Percentiles rank a stretch among this genome's conserved stretches.
Conservation (phyloP, 2,888 invertebrate species). For the Phytoseiulus persimilis region DNA sequence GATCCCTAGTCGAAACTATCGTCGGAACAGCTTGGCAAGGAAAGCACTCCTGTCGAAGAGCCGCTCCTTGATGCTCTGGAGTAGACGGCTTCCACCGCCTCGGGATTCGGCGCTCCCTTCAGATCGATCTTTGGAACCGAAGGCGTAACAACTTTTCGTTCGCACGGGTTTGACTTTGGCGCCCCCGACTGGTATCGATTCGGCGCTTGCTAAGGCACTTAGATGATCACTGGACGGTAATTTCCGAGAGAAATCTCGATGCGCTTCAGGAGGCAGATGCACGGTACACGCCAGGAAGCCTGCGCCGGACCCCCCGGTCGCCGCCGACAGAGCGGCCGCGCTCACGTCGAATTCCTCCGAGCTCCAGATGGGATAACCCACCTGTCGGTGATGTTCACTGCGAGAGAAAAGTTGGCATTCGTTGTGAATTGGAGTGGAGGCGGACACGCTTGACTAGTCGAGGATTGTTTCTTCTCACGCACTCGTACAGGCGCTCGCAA, state of each 20-base stretch:
- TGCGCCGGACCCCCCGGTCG: not conserved
- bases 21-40: constrained; percentile 33
- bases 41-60: constrained; percentile 19
- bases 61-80: constrained; percentile 17
- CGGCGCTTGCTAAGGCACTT: constrained; percentile 32
- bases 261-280: not conserved
- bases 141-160: constrained; percentile 35
- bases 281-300: not conserved
- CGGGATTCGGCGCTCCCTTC: not conserved
- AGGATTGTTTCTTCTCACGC: too few relatives aligned
- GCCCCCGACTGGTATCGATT: constrained; percentile 9
- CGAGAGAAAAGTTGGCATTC: not conserved
- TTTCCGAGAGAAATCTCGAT: constrained; percentile 1
- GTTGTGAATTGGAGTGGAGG: not conserved
- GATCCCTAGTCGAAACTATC: not conserved
- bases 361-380: not conserved
- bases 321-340: not conserved
- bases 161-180: constrained; percentile 32
- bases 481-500: too few relatives aligned
- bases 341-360: not conserved
- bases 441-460: too few relatives aligned
- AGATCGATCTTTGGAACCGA: constrained; percentile 10
- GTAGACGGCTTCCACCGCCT: constrained; percentile 13
- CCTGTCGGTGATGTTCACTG: not conserved
- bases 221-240: constrained; percentile 33